Evolutionary conservation across 2,888 invertebrate species (phyloP), one percentile per base, ranked within the genome.

Genomic region (Apodemia hepburni): DNA sequence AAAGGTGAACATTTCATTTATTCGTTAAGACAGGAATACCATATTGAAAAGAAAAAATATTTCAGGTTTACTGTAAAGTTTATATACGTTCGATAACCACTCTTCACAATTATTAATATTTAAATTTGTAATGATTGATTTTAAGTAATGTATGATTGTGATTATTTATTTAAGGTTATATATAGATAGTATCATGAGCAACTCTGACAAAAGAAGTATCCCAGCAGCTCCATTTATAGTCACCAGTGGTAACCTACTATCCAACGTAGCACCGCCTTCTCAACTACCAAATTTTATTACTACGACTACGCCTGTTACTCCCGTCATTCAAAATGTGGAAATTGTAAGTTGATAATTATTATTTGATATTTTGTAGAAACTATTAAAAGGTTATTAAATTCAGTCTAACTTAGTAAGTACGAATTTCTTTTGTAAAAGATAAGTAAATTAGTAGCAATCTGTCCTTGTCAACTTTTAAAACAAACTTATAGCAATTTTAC

Each of bases 261-360:
- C 95, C 0, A 95, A 93, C 73, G 93, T 95, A n/a, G 92, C 94
- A 58, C 95, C 95, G 6, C 95, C 95, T 0, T 89, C 93, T 33
- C 93, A 94, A 70, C 83, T 95, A 54, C 95, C 95, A 0, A 95
- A 93, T 78, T 95, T 95, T 66, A 85, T 94, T 15, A 92, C 92
- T 64, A 82, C 92, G 54, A 66, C 75, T n/a, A 65, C 73, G 2
- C 70, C 77, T 15, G 63, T 61, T 61, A 17, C 65, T 12, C 62
- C 65, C 35, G 27, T 54, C 15, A 27, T 7, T 29, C 54, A 11
- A 7, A 6, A 27, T 27, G 15, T 54, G 27, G 27, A 54, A 27
- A 54, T 54, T 54, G 54, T 54, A 58, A 62, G 33, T 58, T n/a
- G 45, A 45, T 45, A n/a, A 45, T n/a, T n/a, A 7, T 45, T n/a